These are phyloP conservation scores for Ctenopoma multispine DNA, from an alignment of 2,797 vertebrate species.

Conservation along the genomic window DNA sequence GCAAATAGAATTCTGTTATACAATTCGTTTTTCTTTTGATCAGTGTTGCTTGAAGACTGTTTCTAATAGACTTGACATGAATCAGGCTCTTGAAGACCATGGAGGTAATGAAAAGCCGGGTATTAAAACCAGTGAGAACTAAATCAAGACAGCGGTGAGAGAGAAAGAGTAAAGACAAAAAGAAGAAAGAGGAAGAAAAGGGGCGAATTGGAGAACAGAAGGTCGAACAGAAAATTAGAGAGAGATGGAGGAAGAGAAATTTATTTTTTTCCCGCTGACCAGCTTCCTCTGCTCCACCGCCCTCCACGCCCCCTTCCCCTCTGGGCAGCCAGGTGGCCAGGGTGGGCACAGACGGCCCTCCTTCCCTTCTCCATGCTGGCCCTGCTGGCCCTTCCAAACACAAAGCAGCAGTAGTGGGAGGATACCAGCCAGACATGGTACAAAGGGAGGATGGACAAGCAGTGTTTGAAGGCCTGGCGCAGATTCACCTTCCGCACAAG, in stretches of 20 bases:
- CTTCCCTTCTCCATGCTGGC: constrained; percentile 77
- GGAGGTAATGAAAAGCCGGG: background rate
- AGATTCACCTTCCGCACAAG: constrained; percentile 40
- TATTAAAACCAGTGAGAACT: constrained; percentile 2
- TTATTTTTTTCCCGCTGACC: constrained; percentile 68
- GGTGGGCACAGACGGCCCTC: constrained; percentile 81
- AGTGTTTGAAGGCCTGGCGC: constrained; percentile 61
- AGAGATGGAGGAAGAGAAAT: constrained; percentile 54
- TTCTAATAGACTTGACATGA: constrained; percentile 13
- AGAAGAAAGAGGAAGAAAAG: constrained; percentile 32
- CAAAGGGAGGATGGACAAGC: constrained; percentile 64
- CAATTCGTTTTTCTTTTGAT: background rate
- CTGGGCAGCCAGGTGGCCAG: constrained; percentile 80
- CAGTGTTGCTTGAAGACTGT: constrained; percentile 1
- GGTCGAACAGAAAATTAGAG: constrained; percentile 42
- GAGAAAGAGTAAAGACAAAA: constrained; percentile 36
- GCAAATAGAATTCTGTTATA: background rate
- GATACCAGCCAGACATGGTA: constrained; percentile 66
- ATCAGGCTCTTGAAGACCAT: background rate
- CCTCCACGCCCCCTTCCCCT: constrained; percentile 76
- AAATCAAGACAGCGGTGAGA: constrained; percentile 16
- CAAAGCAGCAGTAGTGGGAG: constrained; percentile 62
- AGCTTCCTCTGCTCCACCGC: constrained; percentile 65
- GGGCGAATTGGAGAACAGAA: constrained; percentile 47
- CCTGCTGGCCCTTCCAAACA: constrained; percentile 73